Conservation (phyloP, 1,140 invertebrate species). For the Aphis gossypii region DNA sequence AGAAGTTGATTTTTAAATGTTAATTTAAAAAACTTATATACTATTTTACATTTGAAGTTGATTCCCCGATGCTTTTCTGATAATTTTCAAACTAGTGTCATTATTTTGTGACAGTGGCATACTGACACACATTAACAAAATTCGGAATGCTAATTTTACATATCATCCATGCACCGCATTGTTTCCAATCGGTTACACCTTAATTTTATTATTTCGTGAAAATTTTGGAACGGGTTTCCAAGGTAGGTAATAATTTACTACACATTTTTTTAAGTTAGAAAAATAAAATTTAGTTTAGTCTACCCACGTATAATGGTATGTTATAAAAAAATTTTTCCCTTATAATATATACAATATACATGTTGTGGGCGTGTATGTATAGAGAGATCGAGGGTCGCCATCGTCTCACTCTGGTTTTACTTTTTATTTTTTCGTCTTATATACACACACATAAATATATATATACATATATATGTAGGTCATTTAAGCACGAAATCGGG, state of each 20-base stretch:
- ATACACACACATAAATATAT: neutral
- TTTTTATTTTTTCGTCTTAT: neutral
- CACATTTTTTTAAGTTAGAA: neutral
- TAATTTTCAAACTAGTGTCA: neutral
- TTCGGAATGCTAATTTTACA: neutral
- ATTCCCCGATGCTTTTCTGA: neutral
- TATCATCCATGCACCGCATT: neutral
- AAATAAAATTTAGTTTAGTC: neutral
- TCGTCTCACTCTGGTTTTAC: neutral
- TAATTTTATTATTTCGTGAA: neutral
- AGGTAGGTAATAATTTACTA: no score
- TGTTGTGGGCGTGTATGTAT: neutral
- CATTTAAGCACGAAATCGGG: neutral
- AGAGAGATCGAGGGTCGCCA: neutral
- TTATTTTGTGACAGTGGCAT: neutral
- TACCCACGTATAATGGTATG: neutral
- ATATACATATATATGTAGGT: neutral
- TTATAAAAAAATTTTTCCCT: neutral
- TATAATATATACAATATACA: no score
- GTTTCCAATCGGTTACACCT: neutral
- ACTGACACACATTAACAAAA: neutral
- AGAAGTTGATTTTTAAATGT: neutral
- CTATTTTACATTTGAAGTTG: neutral
- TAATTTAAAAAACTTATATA: neutral
- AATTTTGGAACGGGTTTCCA: neutral